Evolutionary conservation across 2,888 invertebrate genomes (phyloP).

Genomic region (Muscina levida): DNA sequence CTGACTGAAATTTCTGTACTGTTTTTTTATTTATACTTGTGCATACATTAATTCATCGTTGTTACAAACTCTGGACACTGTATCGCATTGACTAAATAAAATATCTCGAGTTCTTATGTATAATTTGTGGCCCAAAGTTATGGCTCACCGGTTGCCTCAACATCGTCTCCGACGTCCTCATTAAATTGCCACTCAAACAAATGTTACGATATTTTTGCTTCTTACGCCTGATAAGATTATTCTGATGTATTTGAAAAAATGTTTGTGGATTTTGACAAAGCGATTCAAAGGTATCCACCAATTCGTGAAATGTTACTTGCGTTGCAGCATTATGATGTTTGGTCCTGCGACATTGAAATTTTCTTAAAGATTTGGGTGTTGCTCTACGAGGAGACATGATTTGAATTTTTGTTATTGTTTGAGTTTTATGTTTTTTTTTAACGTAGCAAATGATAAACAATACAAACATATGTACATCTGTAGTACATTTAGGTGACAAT

Average conservation of each 20-base stretch:
- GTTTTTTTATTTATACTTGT: no score
- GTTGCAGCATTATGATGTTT: constrained; percentile 49
- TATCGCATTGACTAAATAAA: neutral
- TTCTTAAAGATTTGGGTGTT: constrained; percentile 6
- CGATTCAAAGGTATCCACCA: constrained; percentile 61
- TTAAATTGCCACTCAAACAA: constrained; percentile 47
- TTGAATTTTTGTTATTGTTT: neutral
- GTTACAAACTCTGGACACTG: no score
- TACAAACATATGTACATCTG: no score
- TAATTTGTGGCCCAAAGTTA: constrained; percentile 61
- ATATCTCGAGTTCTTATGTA: constrained; percentile 57
- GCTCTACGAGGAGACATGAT: constrained; percentile 33
- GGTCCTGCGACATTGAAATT: neutral
- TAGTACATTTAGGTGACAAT: no score
- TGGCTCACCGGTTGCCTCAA: constrained; percentile 56
- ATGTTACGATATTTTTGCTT: constrained; percentile 64
- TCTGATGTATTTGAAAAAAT: constrained; percentile 58
- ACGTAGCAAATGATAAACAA: no score
- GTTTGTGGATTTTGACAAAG: constrained; percentile 66
- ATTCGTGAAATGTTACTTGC: constrained; percentile 60
- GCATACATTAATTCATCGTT: no score
- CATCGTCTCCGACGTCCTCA: constrained; percentile 51
- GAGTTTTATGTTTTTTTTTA: constrained; percentile 36
- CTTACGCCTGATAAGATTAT: constrained; percentile 58
- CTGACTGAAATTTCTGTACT: no score